phyloP scores from a whole-genome alignment of 37 sponge, comb jelly and placozoan species.

The Halisarca cf. caerulea region DNA sequence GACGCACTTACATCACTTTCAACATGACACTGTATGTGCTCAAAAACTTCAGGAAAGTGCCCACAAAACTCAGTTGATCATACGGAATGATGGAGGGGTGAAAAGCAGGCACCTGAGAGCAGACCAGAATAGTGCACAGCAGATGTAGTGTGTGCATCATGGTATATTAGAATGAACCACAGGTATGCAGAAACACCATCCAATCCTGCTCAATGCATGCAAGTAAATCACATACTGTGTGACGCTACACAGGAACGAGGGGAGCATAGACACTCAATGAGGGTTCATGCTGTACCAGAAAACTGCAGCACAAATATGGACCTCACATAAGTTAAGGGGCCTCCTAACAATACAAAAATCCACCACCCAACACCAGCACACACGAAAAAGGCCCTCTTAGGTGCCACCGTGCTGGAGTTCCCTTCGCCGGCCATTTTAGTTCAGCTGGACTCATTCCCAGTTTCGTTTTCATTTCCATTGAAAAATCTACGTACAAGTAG shows the following conservation, averaged over 20 bases:
- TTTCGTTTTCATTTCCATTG: too few relatives aligned
- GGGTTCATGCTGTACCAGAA: too few relatives aligned
- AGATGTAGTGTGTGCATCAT: too few relatives aligned
- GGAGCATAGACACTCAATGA: neutral
- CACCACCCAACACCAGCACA: neutral
- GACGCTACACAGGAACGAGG: neutral
- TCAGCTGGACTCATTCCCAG: too few relatives aligned
- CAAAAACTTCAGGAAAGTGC: slow-evolving; percentile 42
- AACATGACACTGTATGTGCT: neutral
- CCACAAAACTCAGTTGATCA: slow-evolving; percentile 29
- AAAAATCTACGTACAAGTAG: too few relatives aligned
- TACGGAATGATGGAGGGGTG: slow-evolving; percentile 36
- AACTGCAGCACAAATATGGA: too few relatives aligned
- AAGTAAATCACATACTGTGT: too few relatives aligned
- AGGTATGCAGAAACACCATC: too few relatives aligned
- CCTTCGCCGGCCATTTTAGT: slow-evolving; percentile 6
- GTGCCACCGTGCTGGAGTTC: neutral
- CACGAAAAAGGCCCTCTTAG: neutral
- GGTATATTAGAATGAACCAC: too few relatives aligned
- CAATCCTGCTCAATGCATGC: too few relatives aligned
- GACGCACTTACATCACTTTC: neutral
- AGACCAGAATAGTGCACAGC: too few relatives aligned
- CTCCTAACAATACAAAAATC: neutral
- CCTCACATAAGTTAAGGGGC: neutral
- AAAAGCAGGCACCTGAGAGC: slow-evolving; percentile 41